A percentile compares a stretch with the other conserved stretches of the same genome.
Evolutionary conservation across 2,888 invertebrate species (phyloP).

Genomic region (Parapristionchus giblindavisi): DNA sequence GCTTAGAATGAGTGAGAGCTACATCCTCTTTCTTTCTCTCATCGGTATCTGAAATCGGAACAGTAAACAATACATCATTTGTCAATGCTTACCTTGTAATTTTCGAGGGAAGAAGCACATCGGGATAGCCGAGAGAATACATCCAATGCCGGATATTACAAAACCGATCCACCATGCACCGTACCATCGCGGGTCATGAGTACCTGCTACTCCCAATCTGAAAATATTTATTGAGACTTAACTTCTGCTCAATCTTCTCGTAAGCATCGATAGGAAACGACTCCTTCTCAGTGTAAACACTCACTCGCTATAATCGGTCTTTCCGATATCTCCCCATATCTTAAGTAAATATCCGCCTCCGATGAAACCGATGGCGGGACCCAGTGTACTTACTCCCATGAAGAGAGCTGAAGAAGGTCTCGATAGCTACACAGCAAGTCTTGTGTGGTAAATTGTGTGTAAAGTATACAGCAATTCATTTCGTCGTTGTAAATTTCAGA

Average conservation of each 20-base stretch:
- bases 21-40: conserved; percentile 51
- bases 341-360: conserved; percentile 83
- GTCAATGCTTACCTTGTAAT: conserved; percentile 57
- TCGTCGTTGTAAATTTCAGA: too few relatives aligned
- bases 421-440: too few relatives aligned
- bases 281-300: too few relatives aligned
- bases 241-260: too few relatives aligned
- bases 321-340: conserved; percentile 74
- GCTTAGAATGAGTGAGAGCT: conserved; percentile 47
- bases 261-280: too few relatives aligned
- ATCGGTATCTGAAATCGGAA: conserved; percentile 50
- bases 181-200: conserved; percentile 69
- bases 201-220: conserved; percentile 50
- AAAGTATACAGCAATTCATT: too few relatives aligned
- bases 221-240: not conserved
- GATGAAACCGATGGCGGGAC: conserved; percentile 85
- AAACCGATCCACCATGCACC: conserved; percentile 74
- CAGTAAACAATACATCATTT: too few relatives aligned
- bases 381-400: conserved; percentile 83
- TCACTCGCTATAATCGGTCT: conserved; percentile 47
- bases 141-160: conserved; percentile 69
- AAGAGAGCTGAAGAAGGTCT: conserved; percentile 79
- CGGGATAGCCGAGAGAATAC: conserved; percentile 69
- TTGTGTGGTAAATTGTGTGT: too few relatives aligned
- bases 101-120: conserved; percentile 69